A percentile compares a stretch with the other conserved stretches of the same genome.
These are phyloP conservation scores for Lasioglossum malachurum DNA, from an alignment of 2,888 invertebrate genomes.

Conservation along the genomic window DNA sequence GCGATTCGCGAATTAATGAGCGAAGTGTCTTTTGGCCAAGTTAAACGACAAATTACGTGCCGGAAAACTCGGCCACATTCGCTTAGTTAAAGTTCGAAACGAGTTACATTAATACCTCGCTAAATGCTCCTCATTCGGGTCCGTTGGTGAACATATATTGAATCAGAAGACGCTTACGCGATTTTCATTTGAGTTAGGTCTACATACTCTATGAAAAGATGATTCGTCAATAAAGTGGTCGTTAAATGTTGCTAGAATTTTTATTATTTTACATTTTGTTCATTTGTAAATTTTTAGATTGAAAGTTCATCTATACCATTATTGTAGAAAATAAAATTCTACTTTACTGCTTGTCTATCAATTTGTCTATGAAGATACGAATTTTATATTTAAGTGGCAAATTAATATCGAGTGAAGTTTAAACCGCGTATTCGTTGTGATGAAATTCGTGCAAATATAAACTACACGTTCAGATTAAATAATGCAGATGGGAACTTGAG, in stretches of 20 bases:
- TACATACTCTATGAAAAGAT: neutral
- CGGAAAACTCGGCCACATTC: neutral
- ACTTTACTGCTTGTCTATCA: neutral
- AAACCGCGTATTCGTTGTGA: neutral
- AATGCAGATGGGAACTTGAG: neutral
- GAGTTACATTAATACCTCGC: neutral
- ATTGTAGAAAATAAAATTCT: neutral
- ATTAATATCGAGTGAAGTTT: neutral
- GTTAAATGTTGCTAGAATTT: neutral
- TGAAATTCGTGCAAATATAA: neutral
- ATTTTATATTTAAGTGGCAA: neutral
- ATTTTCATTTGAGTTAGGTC: neutral
- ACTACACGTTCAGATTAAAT: neutral
- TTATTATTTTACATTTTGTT: neutral
- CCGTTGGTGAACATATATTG: neutral
- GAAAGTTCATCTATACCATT: neutral
- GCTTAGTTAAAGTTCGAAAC: neutral
- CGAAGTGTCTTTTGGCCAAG: neutral
- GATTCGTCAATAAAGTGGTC: neutral
- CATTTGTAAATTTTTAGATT: neutral
- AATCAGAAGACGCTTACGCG: neutral
- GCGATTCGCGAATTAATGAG: conserved; percentile 19
- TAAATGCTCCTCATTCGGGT: neutral
- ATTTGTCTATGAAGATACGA: neutral
- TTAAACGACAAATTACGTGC: neutral